Evolutionary conservation across 2,797 vertebrate genomes (phyloP), one percentile per base, ranked within the genome.

Genomic region (Tangara arthus): DNA sequence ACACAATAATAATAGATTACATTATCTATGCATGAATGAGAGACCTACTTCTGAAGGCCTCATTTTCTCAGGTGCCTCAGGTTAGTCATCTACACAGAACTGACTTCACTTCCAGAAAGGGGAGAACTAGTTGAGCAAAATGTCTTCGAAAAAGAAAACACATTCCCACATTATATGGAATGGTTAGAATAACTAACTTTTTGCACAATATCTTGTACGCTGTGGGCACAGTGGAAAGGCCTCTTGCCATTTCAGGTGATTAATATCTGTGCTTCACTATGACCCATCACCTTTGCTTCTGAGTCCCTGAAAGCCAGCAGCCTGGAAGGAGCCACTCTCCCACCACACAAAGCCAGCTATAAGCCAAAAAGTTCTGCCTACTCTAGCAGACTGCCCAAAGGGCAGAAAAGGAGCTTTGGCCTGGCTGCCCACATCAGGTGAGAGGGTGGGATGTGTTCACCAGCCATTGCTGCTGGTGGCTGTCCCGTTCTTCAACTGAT

Each of bases 401-500:
- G 30, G 12, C 46, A 72, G 24, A 17, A 32, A 42, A 57, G 37
- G 49, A 73, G 11, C 41, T 83, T 66, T 90, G 65, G 24, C 32
- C 39, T 46, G 60, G 24, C n/a, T 87, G 39, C 52, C 35, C 28
- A 71, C 13, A n/a, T 23, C 39, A 71, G 46, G 26, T n/a, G 53
- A 83, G 61, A 64, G 22, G 24, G n/a, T 8, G 16, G 23, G 15
- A 19, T 78, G n/a, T 68, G 61, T 55, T 47, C 65, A 26, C 20
- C 24, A 63, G 41, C 39, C 34, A 3, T 17, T 27, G 52, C 39
- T 82, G 53, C 53, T 82, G 50, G 34, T 69, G 24, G 11, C 42
- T 57, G 22, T 57, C 19, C 70, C 0, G 0, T 63, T 78, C 65
- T 64, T 70, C 42, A 28, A 44, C 30, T 64, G 5, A 14, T 8